phyloP scores from a whole-genome alignment of 1,140 invertebrate genomes.

The Euwallacea similis region DNA sequence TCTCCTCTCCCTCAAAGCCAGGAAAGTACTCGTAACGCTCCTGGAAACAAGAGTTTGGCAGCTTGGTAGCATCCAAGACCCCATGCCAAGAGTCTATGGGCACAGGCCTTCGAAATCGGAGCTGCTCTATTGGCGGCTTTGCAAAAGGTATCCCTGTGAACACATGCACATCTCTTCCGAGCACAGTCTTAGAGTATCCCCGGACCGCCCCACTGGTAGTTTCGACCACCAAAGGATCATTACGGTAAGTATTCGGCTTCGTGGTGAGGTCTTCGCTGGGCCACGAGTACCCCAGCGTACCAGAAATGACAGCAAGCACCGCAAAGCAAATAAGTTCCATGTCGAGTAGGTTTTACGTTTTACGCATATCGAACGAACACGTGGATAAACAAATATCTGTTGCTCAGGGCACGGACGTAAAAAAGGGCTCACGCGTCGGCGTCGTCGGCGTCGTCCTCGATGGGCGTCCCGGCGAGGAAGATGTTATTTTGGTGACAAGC shows the following conservation, averaged over 20 bases:
- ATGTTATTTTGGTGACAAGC: conserved; percentile 42
- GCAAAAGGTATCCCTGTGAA: conserved; percentile 95
- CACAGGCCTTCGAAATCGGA: conserved; percentile 85
- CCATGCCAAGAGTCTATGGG: conserved; percentile 85
- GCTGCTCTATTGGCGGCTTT: conserved; percentile 83
- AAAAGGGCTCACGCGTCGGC: background rate
- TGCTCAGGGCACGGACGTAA: conserved; percentile 15
- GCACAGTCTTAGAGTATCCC: conserved; percentile 72
- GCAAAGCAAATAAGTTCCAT: conserved; percentile 21
- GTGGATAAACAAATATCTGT: conserved; percentile 39
- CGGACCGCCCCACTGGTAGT: conserved; percentile 78
- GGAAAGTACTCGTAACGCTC: conserved; percentile 86
- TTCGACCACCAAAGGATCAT: conserved; percentile 75
- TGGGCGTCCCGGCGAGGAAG: conserved; percentile 19
- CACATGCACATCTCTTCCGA: conserved; percentile 81
- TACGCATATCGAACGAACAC: conserved; percentile 37
- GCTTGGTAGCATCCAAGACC: conserved; percentile 72
- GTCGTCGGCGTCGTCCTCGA: conserved; percentile 27
- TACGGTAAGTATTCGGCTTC: conserved; percentile 59
- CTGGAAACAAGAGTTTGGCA: conserved; percentile 84
- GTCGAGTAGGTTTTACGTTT: conserved; percentile 1
- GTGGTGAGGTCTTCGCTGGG: conserved; percentile 56
- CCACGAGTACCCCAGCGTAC: conserved; percentile 49
- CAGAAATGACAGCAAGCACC: conserved; percentile 14
- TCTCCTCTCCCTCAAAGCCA: conserved; percentile 87